Evolutionary conservation across 1,140 invertebrate species (phyloP).

Genomic region (Solenopsis invicta): DNA sequence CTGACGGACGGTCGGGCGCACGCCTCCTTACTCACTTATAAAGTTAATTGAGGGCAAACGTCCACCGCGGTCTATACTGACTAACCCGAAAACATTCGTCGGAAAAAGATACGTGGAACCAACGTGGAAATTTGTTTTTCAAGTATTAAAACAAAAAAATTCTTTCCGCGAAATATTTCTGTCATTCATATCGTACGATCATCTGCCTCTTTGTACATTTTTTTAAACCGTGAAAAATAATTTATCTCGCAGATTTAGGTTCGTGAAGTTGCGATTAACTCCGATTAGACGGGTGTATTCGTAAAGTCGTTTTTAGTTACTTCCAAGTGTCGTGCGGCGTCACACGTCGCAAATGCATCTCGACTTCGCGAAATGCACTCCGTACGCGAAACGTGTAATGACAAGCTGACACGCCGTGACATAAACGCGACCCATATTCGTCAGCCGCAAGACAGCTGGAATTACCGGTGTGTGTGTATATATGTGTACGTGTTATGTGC

Average conservation of each 20-base stretch:
- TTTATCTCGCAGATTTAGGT: neutral
- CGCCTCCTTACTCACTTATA: slow-evolving; percentile 87
- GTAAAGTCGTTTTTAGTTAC: slow-evolving; percentile 21
- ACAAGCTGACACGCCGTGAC: slow-evolving; percentile 55
- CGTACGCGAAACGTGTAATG: slow-evolving; percentile 48
- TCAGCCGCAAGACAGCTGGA: slow-evolving; percentile 32
- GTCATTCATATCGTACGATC: neutral
- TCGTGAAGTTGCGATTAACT: neutral
- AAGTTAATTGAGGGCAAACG: slow-evolving; percentile 88
- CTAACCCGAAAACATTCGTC: slow-evolving; percentile 84
- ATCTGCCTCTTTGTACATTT: neutral
- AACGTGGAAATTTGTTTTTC: neutral
- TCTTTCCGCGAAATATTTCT: neutral
- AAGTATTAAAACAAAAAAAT: neutral
- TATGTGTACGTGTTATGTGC: neutral
- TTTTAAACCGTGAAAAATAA: neutral
- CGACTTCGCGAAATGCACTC: slow-evolving; percentile 54
- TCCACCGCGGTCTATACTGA: slow-evolving; percentile 83
- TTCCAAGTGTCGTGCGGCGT: neutral
- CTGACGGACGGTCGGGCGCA: slow-evolving; percentile 82
- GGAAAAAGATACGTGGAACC: slow-evolving; percentile 7
- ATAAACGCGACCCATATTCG: slow-evolving; percentile 58
- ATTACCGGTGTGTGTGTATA: slow-evolving; percentile 6
- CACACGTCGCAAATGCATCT: slow-evolving; percentile 43
- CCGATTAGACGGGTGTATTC: neutral